phyloP scores from a whole-genome alignment of 2,888 invertebrate genomes.

The Drosophila macrospina region DNA sequence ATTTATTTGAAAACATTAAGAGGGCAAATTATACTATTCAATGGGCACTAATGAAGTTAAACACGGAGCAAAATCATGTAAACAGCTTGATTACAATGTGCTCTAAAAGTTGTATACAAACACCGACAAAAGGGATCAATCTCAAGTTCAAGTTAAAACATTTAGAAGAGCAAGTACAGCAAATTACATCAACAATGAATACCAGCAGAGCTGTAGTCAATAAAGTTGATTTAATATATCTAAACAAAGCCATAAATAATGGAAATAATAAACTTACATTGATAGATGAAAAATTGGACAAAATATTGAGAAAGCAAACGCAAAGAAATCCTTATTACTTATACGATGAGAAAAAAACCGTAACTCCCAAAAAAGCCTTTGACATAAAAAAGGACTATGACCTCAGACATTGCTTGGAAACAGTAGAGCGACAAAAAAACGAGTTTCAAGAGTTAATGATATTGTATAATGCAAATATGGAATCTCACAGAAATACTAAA shows the following conservation, averaged over 20 bases:
- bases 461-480: not conserved
- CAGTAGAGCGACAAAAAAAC: not conserved
- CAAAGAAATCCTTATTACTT: not conserved
- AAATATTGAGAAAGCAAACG: not conserved
- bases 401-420: constrained; percentile 1
- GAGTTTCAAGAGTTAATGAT: not conserved
- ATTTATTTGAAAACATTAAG: not conserved
- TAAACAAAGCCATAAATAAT: not conserved
- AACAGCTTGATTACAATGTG: constrained; percentile 9
- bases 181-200: not conserved
- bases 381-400: not conserved
- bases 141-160: not conserved
- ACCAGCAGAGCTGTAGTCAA: too few species aligned
- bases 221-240: not conserved
- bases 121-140: not conserved
- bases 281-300: not conserved
- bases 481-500: not conserved
- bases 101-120: not conserved
- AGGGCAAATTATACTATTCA: not conserved
- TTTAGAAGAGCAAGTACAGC: not conserved
- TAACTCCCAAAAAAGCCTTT: not conserved
- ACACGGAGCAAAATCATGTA: not conserved
- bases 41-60: not conserved
- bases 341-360: not conserved
- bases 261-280: not conserved